Evolutionary conservation across 2,797 vertebrate genomes (phyloP), one percentile per base, ranked within the genome.

Genomic region (Pterois miles): DNA sequence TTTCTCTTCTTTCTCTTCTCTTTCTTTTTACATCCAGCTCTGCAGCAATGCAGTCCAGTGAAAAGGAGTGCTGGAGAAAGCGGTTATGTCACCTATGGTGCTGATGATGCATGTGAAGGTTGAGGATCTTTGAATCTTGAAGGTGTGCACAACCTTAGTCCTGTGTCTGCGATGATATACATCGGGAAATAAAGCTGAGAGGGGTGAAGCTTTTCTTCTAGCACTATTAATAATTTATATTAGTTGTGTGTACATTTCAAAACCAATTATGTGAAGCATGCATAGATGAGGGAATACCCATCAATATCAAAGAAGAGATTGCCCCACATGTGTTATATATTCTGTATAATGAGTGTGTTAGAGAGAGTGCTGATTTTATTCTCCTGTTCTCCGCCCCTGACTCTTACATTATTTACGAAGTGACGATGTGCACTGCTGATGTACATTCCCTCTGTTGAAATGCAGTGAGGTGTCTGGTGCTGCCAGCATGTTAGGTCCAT

Each of bases 381-480:
- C 67, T 36, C 22, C 31, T 16, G 50, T 52, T 36, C 46, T 60
- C 69, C 69, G 36, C 69, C 59, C 22, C 65, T 63, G 33, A n/a
- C 63, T 71, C 1, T 56, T 92, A 20, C 68, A 93, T 92, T 79
- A 92, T 91, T 89, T 38, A 92, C 74, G 59, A 74, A 57, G 64
- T 6, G 25, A 59, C 75, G 68, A 69, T 75, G 81, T 78, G 50
- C 29, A 0, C 50, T 52, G 63, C 67, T 78, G 76, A 66, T 50
- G 62, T 71, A 59, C 43, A 67, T 78, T 77, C 69, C 57, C 48
- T 74, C 57, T 58, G 80, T 73, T 88, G 48, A 80, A 81, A 80
- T 67, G 84, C 79, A 79, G 77, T 57, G 54, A 58, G 75, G 62
- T 43, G 34, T 1, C 18, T 23, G 40, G 65, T 68, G 50, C 83